Evolutionary conservation across 1,140 invertebrate species (phyloP), one percentile per base, ranked within the genome.

Genomic region (Achroia grisella): DNA sequence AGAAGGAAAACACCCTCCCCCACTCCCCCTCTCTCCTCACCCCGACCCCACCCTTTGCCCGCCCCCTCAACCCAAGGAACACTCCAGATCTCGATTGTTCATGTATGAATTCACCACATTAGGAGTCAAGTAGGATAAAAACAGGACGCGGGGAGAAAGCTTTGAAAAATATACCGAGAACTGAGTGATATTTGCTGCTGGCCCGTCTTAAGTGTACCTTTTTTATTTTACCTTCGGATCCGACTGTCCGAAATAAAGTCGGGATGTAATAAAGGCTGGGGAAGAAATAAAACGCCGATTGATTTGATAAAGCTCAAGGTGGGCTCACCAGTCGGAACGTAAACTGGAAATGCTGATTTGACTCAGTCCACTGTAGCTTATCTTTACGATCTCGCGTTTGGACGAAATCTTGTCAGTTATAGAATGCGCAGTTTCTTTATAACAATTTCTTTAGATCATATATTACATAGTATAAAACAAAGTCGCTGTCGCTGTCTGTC

Each of bases 21-120:
- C 56, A 48, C 47, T 35, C 46, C 27, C 39, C 49, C 40, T 30
- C 43, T 45, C 39, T 50, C n/a, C 47, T 60, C 56, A 15, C 42
- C 46, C 39, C 50, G 36, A 27, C 17, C 27, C 45, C 46, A 49
- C n/a, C n/a, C 17, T 3, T 23, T 23, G 17, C 54, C n/a, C 47
- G 60, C 57, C 27, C 39, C 44, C 39, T 48, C 40, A 28, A 14
- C 28, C 46, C 46, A 50, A 64, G 66, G 69, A 71, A 70, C 72
- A 71, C 74, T 74, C 63, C 48, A 64, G 66, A 73, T 67, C 69
- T 37, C 77, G 66, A 86, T 87, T 87, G 80, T 76, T 86, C 82
- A 87, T 87, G 85, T 87, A 87, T 87, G 85, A 78, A 87, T 87
- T 87, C 85, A 87, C 69, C 85, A 87, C 85, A 87, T 87, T 86